Conservation (phyloP, 2,113 vertebrate genomes). For the Chauna torquata region DNA sequence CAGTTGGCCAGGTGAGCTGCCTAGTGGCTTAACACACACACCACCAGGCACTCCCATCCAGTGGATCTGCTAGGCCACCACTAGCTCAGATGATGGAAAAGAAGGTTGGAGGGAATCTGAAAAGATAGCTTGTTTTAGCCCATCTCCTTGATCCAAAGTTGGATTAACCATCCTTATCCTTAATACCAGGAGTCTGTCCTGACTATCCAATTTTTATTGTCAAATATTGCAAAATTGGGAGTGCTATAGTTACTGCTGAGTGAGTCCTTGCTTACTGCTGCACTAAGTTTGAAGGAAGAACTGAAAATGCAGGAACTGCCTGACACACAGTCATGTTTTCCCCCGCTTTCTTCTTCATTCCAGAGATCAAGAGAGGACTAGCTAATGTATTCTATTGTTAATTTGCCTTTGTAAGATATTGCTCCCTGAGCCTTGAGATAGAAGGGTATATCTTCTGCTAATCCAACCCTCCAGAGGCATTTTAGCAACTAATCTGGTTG, state of each 20-base stretch:
- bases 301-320: neutral
- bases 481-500: constrained; percentile 67
- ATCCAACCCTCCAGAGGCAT: constrained; percentile 62
- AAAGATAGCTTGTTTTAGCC: neutral
- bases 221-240: neutral
- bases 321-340: neutral
- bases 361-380: neutral
- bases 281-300: neutral
- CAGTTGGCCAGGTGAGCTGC: neutral
- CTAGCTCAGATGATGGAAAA: neutral
- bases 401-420: constrained; percentile 39
- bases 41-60: neutral
- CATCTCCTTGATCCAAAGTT: neutral
- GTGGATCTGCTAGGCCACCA: rapidly evolving
- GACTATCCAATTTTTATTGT: neutral
- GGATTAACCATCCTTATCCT: neutral
- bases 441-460: constrained; percentile 44
- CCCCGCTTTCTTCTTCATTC: neutral
- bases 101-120: neutral
- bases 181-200: neutral
- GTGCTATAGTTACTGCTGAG: neutral
- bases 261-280: neutral
- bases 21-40: neutral
- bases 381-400: constrained; percentile 30
- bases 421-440: constrained; percentile 13